Conservation (phyloP, 2,888 invertebrate species). For the Schrankia costaestrigalis region DNA sequence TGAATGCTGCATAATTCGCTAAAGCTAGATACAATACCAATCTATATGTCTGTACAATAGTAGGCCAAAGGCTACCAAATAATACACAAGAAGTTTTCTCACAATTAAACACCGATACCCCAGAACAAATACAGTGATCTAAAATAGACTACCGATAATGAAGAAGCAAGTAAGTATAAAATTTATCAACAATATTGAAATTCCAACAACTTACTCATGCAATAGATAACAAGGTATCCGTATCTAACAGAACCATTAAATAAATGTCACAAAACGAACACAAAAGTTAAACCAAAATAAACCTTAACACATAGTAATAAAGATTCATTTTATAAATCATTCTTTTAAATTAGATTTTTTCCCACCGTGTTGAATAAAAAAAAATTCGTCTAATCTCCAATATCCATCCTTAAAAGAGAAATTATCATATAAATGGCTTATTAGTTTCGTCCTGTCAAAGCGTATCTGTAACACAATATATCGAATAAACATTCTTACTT, state of each 20-base stretch:
- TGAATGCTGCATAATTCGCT: too few species aligned
- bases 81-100: too few species aligned
- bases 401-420: conserved; percentile 25
- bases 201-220: conserved; percentile 17
- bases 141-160: too few species aligned
- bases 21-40: too few species aligned
- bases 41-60: too few species aligned
- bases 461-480: too few species aligned
- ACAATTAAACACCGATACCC: too few species aligned
- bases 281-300: conserved; percentile 5
- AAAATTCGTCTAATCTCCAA: conserved; percentile 27
- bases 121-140: too few species aligned
- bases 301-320: conserved; percentile 11
- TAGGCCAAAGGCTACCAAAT: too few species aligned
- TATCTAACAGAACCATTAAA: conserved; percentile 28
- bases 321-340: conserved; percentile 4
- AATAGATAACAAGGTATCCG: conserved; percentile 21
- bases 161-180: too few species aligned
- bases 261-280: conserved; percentile 18
- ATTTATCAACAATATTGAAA: conserved; percentile 28
- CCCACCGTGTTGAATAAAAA: conserved; percentile 24
- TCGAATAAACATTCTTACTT: too few species aligned
- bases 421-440: conserved; percentile 39
- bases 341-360: conserved; percentile 17
- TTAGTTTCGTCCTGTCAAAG: conserved; percentile 20